phyloP scores from a whole-genome alignment of 1,140 invertebrate genomes.

The Caerostris extrusa region DNA sequence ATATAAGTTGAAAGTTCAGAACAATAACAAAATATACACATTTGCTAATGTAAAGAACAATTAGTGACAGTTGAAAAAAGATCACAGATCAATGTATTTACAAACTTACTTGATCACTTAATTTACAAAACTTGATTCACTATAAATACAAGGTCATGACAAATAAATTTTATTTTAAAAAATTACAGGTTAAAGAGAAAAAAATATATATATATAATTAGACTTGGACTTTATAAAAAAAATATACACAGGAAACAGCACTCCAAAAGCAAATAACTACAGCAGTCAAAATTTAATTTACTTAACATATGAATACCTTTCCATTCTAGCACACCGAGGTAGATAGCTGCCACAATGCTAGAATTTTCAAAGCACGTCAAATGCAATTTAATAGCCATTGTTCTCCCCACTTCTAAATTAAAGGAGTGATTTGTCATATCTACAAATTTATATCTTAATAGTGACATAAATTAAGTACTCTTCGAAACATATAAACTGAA shows the following conservation, averaged over 20 bases:
- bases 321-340: constrained; percentile 65
- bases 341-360: constrained; percentile 75
- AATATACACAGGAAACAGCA: constrained; percentile 20
- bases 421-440: constrained; percentile 51
- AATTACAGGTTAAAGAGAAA: constrained; percentile 38
- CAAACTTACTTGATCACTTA: constrained; percentile 5
- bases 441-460: constrained; percentile 69
- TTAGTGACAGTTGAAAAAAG: constrained; percentile 18
- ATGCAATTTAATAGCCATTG: constrained; percentile 5
- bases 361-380: constrained; percentile 44
- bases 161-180: constrained; percentile 66
- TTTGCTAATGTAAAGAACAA: constrained; percentile 28
- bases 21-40: constrained; percentile 42
- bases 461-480: constrained; percentile 68
- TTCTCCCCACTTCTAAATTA: background rate
- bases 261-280: constrained; percentile 54
- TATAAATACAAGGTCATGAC: constrained; percentile 58
- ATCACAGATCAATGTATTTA: constrained; percentile 48
- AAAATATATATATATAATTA: constrained; percentile 63
- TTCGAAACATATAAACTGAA: constrained; percentile 41
- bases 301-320: constrained; percentile 44
- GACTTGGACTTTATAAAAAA: constrained; percentile 52
- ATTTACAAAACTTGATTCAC: background rate
- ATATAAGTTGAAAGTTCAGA: background rate
- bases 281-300: constrained; percentile 34